These are phyloP conservation scores for Cheiracanthium punctorium DNA, from an alignment of 2,888 invertebrate species.

Conservation along the genomic window DNA sequence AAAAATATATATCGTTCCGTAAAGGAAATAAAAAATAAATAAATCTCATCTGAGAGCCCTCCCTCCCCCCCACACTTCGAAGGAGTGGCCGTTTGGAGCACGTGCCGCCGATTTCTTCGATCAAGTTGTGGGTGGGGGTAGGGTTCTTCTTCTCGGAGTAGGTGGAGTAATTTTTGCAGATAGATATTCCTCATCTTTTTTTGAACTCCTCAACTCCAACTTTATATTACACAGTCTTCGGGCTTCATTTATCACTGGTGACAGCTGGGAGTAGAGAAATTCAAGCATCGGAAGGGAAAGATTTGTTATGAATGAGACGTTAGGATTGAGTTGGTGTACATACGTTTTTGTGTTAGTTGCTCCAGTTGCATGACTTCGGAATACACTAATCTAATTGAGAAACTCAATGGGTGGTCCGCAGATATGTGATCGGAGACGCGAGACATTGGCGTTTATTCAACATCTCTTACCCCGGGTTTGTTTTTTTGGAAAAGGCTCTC, in stretches of 20 bases:
- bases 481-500: not conserved
- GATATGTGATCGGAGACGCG: constrained; percentile 15
- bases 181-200: constrained; percentile 24
- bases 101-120: constrained; percentile 43
- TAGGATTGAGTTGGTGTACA: not conserved
- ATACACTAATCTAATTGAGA: constrained; percentile 53
- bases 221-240: constrained; percentile 23
- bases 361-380: not conserved
- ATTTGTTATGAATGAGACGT: constrained; percentile 14
- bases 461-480: not conserved
- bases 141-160: constrained; percentile 44
- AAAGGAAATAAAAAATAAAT: constrained; percentile 6
- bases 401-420: constrained; percentile 41
- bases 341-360: not conserved
- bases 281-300: not conserved
- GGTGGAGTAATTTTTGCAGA: constrained; percentile 59
- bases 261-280: constrained; percentile 26
- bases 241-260: constrained; percentile 38
- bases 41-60: constrained; percentile 12
- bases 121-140: constrained; percentile 51
- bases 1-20: not conserved
- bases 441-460: not conserved
- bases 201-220: constrained; percentile 21
- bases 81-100: constrained; percentile 60
- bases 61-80: not conserved